Conservation (phyloP, 2,888 invertebrate species). For the Protonemura montana region DNA sequence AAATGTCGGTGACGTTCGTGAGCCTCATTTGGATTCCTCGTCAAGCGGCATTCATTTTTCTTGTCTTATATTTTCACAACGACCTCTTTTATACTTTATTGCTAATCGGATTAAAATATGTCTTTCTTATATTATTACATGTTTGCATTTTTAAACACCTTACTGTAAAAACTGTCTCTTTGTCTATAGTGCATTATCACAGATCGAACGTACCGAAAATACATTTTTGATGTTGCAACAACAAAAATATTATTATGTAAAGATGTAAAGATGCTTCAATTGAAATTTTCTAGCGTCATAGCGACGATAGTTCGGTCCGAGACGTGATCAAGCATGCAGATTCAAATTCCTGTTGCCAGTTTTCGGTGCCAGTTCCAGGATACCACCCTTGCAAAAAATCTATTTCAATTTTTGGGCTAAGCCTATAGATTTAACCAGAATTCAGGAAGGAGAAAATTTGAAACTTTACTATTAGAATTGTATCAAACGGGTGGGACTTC, state of each 20-base stretch:
- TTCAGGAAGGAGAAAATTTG: neutral
- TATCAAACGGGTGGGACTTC: neutral
- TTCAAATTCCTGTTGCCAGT: neutral
- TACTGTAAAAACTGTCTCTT: constrained; percentile 35
- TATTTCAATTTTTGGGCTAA: no score
- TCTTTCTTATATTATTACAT: constrained; percentile 26
- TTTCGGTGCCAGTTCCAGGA: no score
- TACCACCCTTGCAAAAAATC: no score
- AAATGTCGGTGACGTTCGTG: neutral
- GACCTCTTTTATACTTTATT: constrained; percentile 30
- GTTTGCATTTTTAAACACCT: constrained; percentile 31
- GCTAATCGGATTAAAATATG: constrained; percentile 33
- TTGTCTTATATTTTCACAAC: neutral
- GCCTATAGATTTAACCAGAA: neutral
- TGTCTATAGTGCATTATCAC: constrained; percentile 38
- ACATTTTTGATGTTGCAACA: constrained; percentile 28
- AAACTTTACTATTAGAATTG: neutral
- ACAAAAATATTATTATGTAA: constrained; percentile 29
- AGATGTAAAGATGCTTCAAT: neutral
- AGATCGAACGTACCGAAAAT: constrained; percentile 42
- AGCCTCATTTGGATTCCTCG: neutral
- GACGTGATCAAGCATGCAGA: neutral
- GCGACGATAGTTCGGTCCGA: neutral
- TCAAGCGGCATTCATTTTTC: neutral
- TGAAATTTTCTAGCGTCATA: neutral